Evolutionary conservation across 2,797 vertebrate genomes (phyloP).

Genomic region (Premnoplex brunnescens): DNA sequence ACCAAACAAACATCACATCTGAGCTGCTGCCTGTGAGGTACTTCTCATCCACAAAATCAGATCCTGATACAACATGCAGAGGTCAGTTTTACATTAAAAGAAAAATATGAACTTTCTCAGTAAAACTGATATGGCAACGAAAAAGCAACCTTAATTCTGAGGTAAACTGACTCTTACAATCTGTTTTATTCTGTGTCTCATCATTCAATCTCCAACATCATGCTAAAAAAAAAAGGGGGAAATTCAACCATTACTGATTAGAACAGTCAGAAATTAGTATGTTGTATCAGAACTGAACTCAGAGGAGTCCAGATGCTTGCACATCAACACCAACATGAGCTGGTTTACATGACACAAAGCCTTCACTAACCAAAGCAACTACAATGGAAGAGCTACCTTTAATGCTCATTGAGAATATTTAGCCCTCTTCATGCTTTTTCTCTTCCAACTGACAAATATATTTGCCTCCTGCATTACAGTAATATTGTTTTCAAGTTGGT

Average conservation of each 20-base stretch:
- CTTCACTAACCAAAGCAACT: neutral
- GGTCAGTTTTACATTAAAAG: neutral
- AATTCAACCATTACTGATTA: neutral
- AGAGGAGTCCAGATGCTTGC: neutral
- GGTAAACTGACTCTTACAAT: neutral
- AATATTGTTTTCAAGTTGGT: neutral
- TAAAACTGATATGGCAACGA: fast-evolving
- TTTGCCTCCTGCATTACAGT: neutral
- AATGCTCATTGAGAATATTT: neutral
- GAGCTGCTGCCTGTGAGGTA: neutral
- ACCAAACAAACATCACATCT: neutral
- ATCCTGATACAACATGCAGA: neutral
- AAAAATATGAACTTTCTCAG: neutral
- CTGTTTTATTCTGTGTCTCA: neutral
- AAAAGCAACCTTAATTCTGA: neutral
- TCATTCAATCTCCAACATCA: neutral
- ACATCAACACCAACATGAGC: neutral
- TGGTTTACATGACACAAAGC: neutral
- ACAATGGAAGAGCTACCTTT: neutral
- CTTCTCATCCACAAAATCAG: neutral
- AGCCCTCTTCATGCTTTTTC: neutral
- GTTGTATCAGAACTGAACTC: neutral
- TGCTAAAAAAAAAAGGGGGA: neutral
- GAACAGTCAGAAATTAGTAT: neutral
- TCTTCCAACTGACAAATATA: fast-evolving